phyloP scores from a whole-genome alignment of 1,140 invertebrate genomes.

The Leptestheria dahalacensis region DNA sequence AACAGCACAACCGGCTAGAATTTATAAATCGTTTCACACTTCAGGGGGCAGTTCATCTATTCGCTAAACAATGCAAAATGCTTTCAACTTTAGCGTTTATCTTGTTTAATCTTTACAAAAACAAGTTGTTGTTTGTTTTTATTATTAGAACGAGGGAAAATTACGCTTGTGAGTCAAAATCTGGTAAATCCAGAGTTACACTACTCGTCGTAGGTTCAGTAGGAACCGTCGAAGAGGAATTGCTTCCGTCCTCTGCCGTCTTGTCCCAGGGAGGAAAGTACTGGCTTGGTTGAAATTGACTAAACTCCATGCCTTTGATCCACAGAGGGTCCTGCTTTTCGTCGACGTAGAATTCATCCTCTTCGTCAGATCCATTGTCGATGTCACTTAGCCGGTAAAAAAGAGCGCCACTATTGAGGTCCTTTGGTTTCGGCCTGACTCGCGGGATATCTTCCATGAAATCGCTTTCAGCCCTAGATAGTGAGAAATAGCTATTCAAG shows the following conservation, averaged over 20 bases:
- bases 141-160: too few relatives aligned
- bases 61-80: too few relatives aligned
- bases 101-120: too few relatives aligned
- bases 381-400: slow-evolving; percentile 7
- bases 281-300: slow-evolving; percentile 7
- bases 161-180: not conserved
- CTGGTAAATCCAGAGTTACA: not conserved
- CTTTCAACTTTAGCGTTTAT: too few relatives aligned
- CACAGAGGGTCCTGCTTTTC: not conserved
- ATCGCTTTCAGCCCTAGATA: not conserved
- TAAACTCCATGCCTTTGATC: not conserved
- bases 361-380: not conserved
- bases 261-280: slow-evolving; percentile 3
- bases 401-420: not conserved
- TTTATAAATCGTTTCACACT: too few relatives aligned
- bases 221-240: too few relatives aligned
- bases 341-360: not conserved
- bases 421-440: not conserved
- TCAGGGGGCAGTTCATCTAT: too few relatives aligned
- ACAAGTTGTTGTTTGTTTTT: too few relatives aligned
- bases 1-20: too few relatives aligned
- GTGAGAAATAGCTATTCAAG: not conserved
- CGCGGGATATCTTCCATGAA: not conserved
- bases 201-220: too few relatives aligned
- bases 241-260: not conserved